Base-by-base conservation (phyloP, 2,888 invertebrate genomes). In the Hermodice carunculata region DNA sequence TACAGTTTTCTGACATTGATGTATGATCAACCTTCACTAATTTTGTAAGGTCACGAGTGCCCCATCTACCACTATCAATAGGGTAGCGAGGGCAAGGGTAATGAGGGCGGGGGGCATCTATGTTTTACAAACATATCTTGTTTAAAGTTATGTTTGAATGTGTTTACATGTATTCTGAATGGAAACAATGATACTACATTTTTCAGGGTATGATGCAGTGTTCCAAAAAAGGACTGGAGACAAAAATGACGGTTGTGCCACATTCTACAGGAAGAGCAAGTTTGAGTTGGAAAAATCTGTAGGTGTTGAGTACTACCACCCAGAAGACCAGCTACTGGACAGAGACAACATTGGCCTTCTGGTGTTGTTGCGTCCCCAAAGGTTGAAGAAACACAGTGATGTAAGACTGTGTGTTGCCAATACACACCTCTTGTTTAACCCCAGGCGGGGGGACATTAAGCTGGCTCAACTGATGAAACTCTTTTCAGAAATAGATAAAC, bases 401-500 rank as follows among this genome's bases (percentile, higher is more conserved):
- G 56, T 52, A 53, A 61, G 31, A 44, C 48, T 97, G 43, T 89
- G 94, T 56, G 90, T 98, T 0, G 94, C 95, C 3, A 98, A 95
- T 14, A 98, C 98, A 0, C 99, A 99, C 86, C 88, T 99, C 49
- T 87, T 98, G 11, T 99, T 93, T 85, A 98, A 98, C 88, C 96
- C 95, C 0, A 91, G 88, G 73, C 88, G 98, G 42, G 91, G 93
- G 24, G 98, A 98, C 84, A 91, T 98, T 0, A 91, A 96, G 74
- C 87, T 98, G 32, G 96, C 94, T 0, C 98, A 99, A 87, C 88
- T 93, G 42, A 92, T 93, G 78, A 83, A 94, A 37, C 87, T 99
- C 8, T 87, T 99, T 14, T 91, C 94, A 0, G 94, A 96, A 86
- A 87, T 99, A 3, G 94, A 95, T 73, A 88, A 92, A 75, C 89